Evolutionary conservation across 2,113 vertebrate genomes (phyloP), one percentile per base, ranked within the genome.

Genomic region (Spheniscus mendiculus): DNA sequence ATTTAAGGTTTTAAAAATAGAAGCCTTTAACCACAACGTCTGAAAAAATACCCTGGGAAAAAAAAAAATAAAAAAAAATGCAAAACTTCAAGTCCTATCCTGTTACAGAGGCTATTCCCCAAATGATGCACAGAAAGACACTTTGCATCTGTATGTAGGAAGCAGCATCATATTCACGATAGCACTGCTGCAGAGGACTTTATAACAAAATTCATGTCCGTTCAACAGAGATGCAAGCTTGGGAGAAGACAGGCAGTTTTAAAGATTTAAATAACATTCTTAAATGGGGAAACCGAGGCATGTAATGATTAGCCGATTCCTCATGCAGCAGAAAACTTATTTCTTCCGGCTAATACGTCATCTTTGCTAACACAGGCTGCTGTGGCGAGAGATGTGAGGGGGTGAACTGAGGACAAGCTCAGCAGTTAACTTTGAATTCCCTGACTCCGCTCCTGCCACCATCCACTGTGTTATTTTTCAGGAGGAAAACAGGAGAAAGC

Each of bases 151-250:
- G 26, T 30, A 25, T 32, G 42, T 11, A 65, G 34, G 30, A 61
- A 83, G 55, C 44, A 32, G 32, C 32, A 45, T 8, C 0, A 0
- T 40, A 65, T 53, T 52, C 66, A 49, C 0, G 0, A 38, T 1
- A 71, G 36, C 11, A 30, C 3, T 56, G 40, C n/a, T 55, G 49
- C 32, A 61, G 29, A 71, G 14, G 32, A 74, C 19, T 38, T n/a
- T 6, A 1, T 14, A 42, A 56, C 20, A 79, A 59, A 61, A 80
- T 55, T 21, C 17, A 32, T 30, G 6, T n/a, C 12, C 2, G 0
- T 42, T 25, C 5, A 20, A 74, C 58, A 59, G 49, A 55, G 50
- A 15, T 10, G 50, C 16, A 89, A 81, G 69, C 53, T 32, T 62
- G 11, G 16, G 34, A 71, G 47, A 72, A 77, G 63, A 62, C 7